Conservation (phyloP, 2,113 vertebrate genomes). For the Zingel zingel region DNA sequence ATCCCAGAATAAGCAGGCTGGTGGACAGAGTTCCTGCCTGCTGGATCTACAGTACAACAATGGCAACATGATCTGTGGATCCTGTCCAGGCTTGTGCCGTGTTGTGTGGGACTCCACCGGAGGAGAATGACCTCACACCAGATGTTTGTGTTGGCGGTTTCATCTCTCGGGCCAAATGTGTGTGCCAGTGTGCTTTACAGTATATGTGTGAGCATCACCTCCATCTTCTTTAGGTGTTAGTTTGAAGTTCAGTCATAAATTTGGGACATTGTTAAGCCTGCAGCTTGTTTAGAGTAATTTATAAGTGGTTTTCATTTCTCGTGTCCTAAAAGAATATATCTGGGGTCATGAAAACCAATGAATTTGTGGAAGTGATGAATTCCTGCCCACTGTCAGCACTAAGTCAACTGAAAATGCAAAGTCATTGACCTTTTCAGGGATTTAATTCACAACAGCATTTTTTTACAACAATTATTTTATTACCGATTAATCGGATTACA, state of each 20-base stretch:
- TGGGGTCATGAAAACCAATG: background rate
- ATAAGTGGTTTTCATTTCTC: background rate
- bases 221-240: conserved; percentile 9
- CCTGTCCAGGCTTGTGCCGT: background rate
- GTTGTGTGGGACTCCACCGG: conserved; percentile 25
- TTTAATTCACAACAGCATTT: background rate
- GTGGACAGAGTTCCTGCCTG: conserved; percentile 12
- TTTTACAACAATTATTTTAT: background rate
- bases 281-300: background rate
- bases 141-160: conserved; percentile 30
- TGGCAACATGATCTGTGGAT: conserved; percentile 48
- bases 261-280: background rate
- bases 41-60: conserved; percentile 46
- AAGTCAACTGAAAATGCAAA: background rate
- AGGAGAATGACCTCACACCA: conserved; percentile 24
- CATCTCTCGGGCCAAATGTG: background rate
- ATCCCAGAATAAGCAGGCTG: conserved; percentile 35
- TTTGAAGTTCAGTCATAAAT: background rate
- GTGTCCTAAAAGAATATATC: background rate
- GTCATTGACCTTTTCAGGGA: background rate
- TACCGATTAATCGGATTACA: background rate
- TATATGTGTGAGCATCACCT: background rate
- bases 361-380: background rate
- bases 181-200: background rate
- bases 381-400: background rate